Evolutionary conservation across 2,113 vertebrate genomes (phyloP).

Genomic region (Caracal caracal): DNA sequence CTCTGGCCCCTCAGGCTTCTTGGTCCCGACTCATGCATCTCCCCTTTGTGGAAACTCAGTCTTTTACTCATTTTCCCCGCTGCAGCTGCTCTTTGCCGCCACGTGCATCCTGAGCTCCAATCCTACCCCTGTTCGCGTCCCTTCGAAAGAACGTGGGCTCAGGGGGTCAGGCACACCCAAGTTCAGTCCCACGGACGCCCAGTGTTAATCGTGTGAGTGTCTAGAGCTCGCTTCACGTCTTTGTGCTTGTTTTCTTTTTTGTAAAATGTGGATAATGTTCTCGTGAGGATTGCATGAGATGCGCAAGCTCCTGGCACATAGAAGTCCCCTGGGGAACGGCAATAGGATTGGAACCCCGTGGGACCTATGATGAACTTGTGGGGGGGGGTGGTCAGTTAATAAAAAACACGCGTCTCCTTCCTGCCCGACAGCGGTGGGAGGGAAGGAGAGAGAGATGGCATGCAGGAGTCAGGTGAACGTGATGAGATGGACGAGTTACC

Average conservation of each 20-base stretch:
- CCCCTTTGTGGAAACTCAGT: background rate
- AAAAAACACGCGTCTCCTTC: background rate
- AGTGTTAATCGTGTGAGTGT: background rate
- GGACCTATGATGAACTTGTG: background rate
- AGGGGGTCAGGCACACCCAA: background rate
- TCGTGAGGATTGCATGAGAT: background rate
- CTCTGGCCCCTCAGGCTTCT: background rate
- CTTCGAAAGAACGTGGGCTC: background rate
- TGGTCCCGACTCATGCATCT: fast-evolving
- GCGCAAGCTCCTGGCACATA: background rate
- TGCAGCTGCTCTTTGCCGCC: fast-evolving
- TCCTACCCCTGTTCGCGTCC: background rate
- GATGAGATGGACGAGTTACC: fast-evolving
- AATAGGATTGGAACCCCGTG: background rate
- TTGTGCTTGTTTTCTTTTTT: background rate
- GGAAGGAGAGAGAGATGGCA: background rate
- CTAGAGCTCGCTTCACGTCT: background rate
- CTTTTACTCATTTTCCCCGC: background rate
- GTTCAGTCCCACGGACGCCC: background rate
- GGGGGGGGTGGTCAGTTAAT: background rate
- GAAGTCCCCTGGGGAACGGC: background rate
- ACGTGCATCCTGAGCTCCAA: background rate
- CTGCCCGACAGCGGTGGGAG: background rate
- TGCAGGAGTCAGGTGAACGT: background rate
- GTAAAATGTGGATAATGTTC: background rate